Conservation (phyloP, 64 coral and sea anemone genomes). For the Montipora sp. region DNA sequence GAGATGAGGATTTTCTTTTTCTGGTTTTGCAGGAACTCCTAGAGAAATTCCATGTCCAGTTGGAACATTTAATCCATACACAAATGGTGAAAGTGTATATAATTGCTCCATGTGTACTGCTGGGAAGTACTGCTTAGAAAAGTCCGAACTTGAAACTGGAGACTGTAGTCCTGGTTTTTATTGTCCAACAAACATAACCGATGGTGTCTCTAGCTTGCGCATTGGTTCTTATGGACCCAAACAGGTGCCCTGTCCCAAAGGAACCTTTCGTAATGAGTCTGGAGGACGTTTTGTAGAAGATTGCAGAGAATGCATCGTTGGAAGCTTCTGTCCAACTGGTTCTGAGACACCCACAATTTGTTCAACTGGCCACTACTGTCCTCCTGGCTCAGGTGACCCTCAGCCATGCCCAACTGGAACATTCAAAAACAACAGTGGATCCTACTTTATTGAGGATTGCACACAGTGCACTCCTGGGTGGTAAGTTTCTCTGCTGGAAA, state of each 20-base stretch:
- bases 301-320: conserved; percentile 72
- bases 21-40: conserved; percentile 55
- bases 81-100: conserved; percentile 50
- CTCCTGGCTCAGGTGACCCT: conserved; percentile 92
- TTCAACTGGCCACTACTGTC: conserved; percentile 87
- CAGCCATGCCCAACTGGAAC: conserved; percentile 91
- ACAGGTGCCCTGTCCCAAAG: conserved; percentile 89
- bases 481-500: conserved; percentile 47
- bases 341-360: conserved; percentile 78
- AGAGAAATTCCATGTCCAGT: conserved; percentile 90
- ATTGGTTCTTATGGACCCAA: conserved; percentile 93
- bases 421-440: conserved; percentile 78
- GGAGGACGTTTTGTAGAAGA: conserved; percentile 76
- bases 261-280: conserved; percentile 73
- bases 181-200: conserved; percentile 97
- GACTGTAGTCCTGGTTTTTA: conserved; percentile 83
- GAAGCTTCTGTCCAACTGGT: conserved; percentile 87
- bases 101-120: conserved; percentile 87
- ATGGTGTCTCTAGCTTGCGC: conserved; percentile 81
- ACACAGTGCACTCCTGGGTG: conserved; percentile 94
- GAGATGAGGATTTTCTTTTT: neutral
- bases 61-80: conserved; percentile 87
- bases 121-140: conserved; percentile 88
- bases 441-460: conserved; percentile 86
- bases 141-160: conserved; percentile 68